Evolutionary conservation across 2,113 vertebrate species (phyloP).

Genomic region (Sialia sialis): DNA sequence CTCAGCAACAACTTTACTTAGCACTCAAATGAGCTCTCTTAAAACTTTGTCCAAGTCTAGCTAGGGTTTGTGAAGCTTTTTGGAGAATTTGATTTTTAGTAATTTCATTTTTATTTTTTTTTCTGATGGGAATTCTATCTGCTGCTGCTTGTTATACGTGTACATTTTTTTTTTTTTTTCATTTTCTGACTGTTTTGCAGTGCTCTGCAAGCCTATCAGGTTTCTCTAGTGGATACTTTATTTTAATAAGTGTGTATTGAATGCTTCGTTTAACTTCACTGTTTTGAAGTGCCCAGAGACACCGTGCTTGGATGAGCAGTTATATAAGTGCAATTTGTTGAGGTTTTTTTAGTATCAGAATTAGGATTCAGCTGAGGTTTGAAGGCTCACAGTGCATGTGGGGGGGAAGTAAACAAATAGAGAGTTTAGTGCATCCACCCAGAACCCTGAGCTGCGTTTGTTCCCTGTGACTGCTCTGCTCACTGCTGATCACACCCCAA

Average conservation of each 20-base stretch:
- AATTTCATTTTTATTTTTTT: background rate
- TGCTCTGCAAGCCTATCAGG: slow-evolving; percentile 6
- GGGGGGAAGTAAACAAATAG: background rate
- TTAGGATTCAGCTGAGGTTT: slow-evolving; percentile 31
- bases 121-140: background rate
- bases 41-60: background rate
- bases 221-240: slow-evolving; percentile 58
- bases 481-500: background rate
- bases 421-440: background rate
- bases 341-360: slow-evolving; percentile 20
- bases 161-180: background rate
- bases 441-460: background rate
- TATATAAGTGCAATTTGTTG: slow-evolving; percentile 52
- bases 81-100: background rate
- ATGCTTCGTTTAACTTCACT: slow-evolving; percentile 69
- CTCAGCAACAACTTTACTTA: background rate
- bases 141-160: background rate
- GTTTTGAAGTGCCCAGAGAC: slow-evolving; percentile 60
- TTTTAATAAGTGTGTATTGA: slow-evolving; percentile 66
- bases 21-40: background rate
- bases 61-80: background rate
- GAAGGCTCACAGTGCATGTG: background rate
- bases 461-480: background rate
- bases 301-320: slow-evolving; percentile 52
- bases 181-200: background rate